Evolutionary conservation across 2,888 invertebrate genomes (phyloP).

Genomic region (Osmoderma eremita): DNA sequence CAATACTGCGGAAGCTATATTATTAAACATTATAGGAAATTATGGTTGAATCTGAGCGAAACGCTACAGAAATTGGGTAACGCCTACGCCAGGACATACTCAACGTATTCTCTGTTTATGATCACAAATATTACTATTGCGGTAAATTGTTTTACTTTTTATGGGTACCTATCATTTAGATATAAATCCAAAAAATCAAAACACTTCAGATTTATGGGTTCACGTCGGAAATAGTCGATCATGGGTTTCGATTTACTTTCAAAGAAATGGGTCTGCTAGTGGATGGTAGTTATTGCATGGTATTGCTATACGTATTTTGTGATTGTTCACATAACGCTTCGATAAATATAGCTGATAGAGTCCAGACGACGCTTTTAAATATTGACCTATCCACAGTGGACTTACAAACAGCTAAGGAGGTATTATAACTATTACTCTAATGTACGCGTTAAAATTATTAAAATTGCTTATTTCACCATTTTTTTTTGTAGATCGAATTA

Average conservation of each 20-base stretch:
- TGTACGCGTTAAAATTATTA: too few relatives aligned
- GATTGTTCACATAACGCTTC: constrained; percentile 76
- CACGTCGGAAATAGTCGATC: constrained; percentile 74
- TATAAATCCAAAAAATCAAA: background rate
- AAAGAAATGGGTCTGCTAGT: constrained; percentile 75
- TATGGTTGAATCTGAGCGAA: constrained; percentile 75
- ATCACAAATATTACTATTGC: constrained; percentile 75
- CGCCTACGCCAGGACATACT: constrained; percentile 75
- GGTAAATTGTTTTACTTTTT: constrained; percentile 52
- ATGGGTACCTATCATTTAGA: too few relatives aligned
- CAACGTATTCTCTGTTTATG: constrained; percentile 74
- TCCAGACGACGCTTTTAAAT: constrained; percentile 70
- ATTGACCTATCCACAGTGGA: constrained; percentile 70
- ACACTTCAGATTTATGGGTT: constrained; percentile 69
- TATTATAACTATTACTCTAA: too few relatives aligned
- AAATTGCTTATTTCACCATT: background rate
- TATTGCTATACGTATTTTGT: constrained; percentile 72
- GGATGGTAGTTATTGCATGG: constrained; percentile 71
- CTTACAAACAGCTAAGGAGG: constrained; percentile 71
- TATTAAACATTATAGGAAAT: constrained; percentile 70
- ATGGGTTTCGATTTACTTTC: constrained; percentile 73
- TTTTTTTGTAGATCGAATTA: constrained; percentile 69
- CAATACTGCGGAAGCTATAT: constrained; percentile 68
- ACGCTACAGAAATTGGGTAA: constrained; percentile 73
- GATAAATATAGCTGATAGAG: constrained; percentile 71